Conservation (phyloP, 2,113 vertebrate genomes). For the Caranx melampygus region DNA sequence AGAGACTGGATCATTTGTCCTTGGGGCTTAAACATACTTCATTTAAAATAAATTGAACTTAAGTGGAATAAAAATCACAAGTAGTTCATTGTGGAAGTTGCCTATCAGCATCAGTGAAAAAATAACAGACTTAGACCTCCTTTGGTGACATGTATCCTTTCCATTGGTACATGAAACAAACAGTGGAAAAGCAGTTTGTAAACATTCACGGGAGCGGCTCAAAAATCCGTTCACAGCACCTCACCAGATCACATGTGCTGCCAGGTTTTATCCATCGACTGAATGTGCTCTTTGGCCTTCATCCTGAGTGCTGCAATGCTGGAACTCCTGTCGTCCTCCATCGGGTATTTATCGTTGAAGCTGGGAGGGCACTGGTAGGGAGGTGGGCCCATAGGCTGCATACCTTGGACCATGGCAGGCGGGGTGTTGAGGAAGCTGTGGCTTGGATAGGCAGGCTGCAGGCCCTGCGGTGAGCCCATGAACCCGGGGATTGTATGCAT, state of each 20-base stretch:
- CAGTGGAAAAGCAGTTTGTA: conserved; percentile 59
- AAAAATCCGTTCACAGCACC: conserved; percentile 11
- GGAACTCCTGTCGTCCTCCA: conserved; percentile 90
- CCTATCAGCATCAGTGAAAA: not conserved
- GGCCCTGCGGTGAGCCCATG: conserved; percentile 88
- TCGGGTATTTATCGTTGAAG: conserved; percentile 91
- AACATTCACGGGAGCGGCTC: conserved; percentile 60
- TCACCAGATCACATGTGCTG: conserved; percentile 87
- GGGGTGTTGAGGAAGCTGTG: conserved; percentile 87
- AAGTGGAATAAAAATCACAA: conserved; percentile 16
- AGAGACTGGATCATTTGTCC: not conserved
- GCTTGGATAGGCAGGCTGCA: conserved; percentile 86
- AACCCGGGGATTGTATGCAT: conserved; percentile 89
- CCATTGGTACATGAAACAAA: conserved; percentile 33
- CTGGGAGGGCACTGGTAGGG: conserved; percentile 88
- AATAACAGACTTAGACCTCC: conserved; percentile 17
- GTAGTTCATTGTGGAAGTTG: conserved; percentile 20
- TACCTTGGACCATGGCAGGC: conserved; percentile 86
- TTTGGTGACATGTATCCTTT: conserved; percentile 45
- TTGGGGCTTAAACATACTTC: not conserved
- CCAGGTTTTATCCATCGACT: conserved; percentile 96
- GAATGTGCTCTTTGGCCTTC: conserved; percentile 95
- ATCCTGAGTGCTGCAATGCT: conserved; percentile 92
- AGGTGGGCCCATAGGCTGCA: conserved; percentile 88
- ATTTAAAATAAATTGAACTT: conserved; percentile 16